Evolutionary conservation across 30 jellyfish, hydroid and myxozoan genomes (phyloP).

Genomic region (Sanderia malayensis): DNA sequence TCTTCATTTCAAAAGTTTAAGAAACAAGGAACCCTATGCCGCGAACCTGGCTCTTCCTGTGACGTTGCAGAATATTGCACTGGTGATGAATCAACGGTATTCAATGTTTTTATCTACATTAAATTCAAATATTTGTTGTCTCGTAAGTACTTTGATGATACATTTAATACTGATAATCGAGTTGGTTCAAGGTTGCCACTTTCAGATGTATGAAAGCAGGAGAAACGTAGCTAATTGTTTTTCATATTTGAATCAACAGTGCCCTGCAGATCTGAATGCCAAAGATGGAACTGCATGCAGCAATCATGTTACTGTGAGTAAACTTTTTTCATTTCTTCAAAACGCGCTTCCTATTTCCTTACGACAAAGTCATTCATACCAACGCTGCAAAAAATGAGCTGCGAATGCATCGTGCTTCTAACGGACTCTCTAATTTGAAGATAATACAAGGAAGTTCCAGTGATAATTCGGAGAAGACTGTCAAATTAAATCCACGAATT

Average conservation of each 20-base stretch:
- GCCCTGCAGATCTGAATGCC: slow-evolving; percentile 63
- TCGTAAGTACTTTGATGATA: background rate
- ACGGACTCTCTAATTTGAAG: background rate
- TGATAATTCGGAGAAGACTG: background rate
- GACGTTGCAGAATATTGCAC: slow-evolving; percentile 92
- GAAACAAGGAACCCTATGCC: slow-evolving; percentile 84
- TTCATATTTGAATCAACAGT: slow-evolving; percentile 19
- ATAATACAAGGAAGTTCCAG: background rate
- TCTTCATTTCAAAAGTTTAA: slow-evolving; percentile 42
- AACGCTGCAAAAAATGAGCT: too few relatives aligned
- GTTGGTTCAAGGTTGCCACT: background rate
- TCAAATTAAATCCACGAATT: background rate
- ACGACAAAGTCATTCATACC: background rate
- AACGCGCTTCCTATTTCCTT: background rate
- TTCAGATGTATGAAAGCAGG: background rate
- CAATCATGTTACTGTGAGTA: slow-evolving; percentile 23
- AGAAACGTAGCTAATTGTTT: background rate
- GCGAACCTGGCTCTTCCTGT: slow-evolving; percentile 73
- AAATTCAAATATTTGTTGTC: too few relatives aligned
- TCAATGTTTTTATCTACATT: background rate
- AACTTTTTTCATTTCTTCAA: too few relatives aligned
- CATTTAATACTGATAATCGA: background rate
- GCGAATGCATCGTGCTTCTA: background rate
- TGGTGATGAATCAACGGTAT: slow-evolving; percentile 76
- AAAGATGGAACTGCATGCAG: slow-evolving; percentile 73